Evolutionary conservation across 2,113 vertebrate genomes (phyloP), one percentile per base, ranked within the genome.

Genomic region (Pteronura brasiliensis): DNA sequence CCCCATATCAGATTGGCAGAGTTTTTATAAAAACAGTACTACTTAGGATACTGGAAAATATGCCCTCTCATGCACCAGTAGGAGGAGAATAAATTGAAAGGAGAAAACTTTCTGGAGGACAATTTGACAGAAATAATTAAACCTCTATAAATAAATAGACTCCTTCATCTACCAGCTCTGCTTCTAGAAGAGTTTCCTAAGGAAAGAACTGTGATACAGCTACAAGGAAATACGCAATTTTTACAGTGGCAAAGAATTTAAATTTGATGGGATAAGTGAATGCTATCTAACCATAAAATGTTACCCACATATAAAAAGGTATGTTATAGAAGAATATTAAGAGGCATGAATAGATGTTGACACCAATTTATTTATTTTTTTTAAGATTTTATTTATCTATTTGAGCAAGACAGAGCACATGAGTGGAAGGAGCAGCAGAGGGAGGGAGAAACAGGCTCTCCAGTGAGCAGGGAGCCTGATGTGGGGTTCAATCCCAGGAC

Each of bases 21-120:
- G 29, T 44, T 71, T 81, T 85, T 93, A 65, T 55, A 79, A 79
- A 96, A 96, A 95, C n/a, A 87, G 55, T 47, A 72, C 12, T 87
- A 82, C 57, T 87, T 92, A 69, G 95, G 49, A 93, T 83, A 84
- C 23, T 36, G 23, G 42, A 82, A 96, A 95, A 89, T 42, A 79
- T 27, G 49, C 31, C 52, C 27, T 90, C 42, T 84, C 67, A 52
- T n/a, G 27, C 2, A 92, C 57, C 29, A 10, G 20, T 81, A 27
- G 29, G 44, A 84, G 49, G 7, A 96, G 63, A 97, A 96, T 95
- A 95, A 97, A 82, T 31, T 74, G 29, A 94, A 93, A 27, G 18
- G 10, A 15, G 34, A 52, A 25, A 77, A n/a, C 36, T 49, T 91
- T 91, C 79, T 88, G 25, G 34, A 88, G 69, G 65, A 14, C 21